phyloP scores from a whole-genome alignment of 2,113 vertebrate genomes.

The Nothobranchius kuhntae region DNA sequence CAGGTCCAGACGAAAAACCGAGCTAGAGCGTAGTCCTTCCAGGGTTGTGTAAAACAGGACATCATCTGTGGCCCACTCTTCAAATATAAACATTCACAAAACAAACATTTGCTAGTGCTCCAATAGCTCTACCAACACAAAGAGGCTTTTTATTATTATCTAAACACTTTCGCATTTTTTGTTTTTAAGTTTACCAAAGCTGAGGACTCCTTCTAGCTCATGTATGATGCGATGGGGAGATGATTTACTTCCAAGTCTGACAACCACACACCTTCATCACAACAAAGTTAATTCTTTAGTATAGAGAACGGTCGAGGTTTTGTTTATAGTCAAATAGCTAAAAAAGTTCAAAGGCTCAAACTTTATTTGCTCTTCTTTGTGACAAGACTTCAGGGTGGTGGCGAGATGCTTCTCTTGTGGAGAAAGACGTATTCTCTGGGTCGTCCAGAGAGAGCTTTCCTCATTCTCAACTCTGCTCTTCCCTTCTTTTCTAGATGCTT shows the following conservation, averaged over 20 bases:
- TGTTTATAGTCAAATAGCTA: background rate
- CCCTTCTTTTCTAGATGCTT: constrained; percentile 19
- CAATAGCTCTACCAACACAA: background rate
- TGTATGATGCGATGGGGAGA: constrained; percentile 58
- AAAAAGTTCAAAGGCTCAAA: background rate
- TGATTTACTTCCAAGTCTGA: constrained; percentile 72
- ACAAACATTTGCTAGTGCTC: background rate
- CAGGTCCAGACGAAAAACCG: constrained; percentile 85
- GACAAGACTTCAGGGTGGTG: constrained; percentile 78
- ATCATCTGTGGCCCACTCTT: constrained; percentile 91
- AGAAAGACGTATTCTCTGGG: constrained; percentile 90
- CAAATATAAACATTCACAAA: constrained; percentile 4
- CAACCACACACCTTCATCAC: constrained; percentile 70
- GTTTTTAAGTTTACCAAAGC: constrained; percentile 83
- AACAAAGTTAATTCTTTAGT: constrained; percentile 1
- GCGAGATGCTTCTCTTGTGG: constrained; percentile 86
- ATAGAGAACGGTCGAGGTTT: background rate
- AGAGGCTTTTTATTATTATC: background rate
- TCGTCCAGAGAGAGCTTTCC: constrained; percentile 47
- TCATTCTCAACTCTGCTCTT: background rate
- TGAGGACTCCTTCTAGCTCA: constrained; percentile 85
- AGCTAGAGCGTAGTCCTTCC: constrained; percentile 84
- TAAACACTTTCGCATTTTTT: background rate
- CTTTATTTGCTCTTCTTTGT: constrained; percentile 73
- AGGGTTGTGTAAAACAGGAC: constrained; percentile 88